phyloP scores from a whole-genome alignment of 2,113 vertebrate genomes.

The Pogona vitticeps region DNA sequence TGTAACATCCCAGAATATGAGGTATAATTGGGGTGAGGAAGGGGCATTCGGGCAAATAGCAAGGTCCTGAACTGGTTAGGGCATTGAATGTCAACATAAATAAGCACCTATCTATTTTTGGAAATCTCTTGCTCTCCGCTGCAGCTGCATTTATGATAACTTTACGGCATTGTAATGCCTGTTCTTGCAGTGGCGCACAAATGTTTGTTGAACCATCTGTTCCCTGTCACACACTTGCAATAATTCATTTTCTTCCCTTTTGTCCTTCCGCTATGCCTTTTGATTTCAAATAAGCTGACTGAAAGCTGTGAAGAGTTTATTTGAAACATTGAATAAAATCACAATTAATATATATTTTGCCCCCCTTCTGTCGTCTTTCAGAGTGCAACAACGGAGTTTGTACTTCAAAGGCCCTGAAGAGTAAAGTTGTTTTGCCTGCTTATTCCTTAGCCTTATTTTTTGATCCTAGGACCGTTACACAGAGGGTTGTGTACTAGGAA shows the following conservation, averaged over 20 bases:
- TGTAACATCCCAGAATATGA: too few relatives aligned
- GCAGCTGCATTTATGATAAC: not conserved
- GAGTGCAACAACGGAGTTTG: too few relatives aligned
- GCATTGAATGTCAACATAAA: too few relatives aligned
- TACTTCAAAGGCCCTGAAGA: too few relatives aligned
- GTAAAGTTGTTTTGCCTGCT: too few relatives aligned
- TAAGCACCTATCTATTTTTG: not conserved
- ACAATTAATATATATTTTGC: not conserved
- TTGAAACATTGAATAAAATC: not conserved
- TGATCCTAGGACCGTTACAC: too few relatives aligned
- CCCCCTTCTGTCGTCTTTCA: not conserved
- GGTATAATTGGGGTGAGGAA: too few relatives aligned
- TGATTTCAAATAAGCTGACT: not conserved
- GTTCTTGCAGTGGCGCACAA: not conserved
- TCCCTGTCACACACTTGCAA: not conserved
- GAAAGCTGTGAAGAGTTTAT: not conserved
- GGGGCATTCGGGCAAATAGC: too few relatives aligned
- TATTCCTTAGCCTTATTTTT: too few relatives aligned
- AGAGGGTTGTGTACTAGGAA: not conserved
- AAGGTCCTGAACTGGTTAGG: too few relatives aligned
- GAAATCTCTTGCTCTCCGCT: not conserved
- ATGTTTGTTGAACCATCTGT: not conserved
- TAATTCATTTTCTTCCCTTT: not conserved
- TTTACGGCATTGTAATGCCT: not conserved
- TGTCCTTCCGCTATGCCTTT: not conserved